Evolutionary conservation across 2,113 vertebrate genomes (phyloP), one percentile per base, ranked within the genome.

Genomic region (Cathartes aura): DNA sequence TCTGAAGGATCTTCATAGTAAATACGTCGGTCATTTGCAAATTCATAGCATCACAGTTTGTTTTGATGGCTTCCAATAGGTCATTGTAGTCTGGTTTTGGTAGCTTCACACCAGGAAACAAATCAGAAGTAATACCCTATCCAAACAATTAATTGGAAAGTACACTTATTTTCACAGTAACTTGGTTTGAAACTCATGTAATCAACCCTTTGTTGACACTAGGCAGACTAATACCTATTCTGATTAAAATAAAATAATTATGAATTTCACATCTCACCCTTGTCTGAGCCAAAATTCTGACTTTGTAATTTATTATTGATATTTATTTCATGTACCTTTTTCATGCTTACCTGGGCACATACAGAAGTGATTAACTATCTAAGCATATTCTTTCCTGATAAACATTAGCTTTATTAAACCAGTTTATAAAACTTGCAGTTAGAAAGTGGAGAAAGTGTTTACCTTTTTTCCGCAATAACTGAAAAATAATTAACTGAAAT

Each of bases 71-170:
- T 36, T 98, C 98, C 89, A 99, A 92, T 42, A 99, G 97, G 64
- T 99, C 76, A 19, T 68, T 90, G 92, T 99, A 99, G 96, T 99
- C 99, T 67, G 99, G 98, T 74, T 99, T 99, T 11, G 99, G 99
- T 71, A 99, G 97, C 79, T 98, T 98, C 71, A 99, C 98, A 13
- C 99, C 99, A 38, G 99, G 99, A 98, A 99, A 99, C 68, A 99
- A 98, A 98, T 99, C 99, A 34, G 99, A 99, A 80, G 99, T 99
- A 92, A 99, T 99, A 63, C 99, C 99, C 99, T 99, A 96, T 40
- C 36, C 55, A 82, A 95, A 36, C 71, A 59, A 83, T 23, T 36
- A 84, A 96, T 90, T n/a, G 82, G 36, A 82, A 87, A 50, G 50
- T 59, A 88, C 26, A 56, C 70, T 96, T 63, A 59, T 64, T 76